Conservation (phyloP, 1,140 invertebrate species). For the Prorops nasuta region DNA sequence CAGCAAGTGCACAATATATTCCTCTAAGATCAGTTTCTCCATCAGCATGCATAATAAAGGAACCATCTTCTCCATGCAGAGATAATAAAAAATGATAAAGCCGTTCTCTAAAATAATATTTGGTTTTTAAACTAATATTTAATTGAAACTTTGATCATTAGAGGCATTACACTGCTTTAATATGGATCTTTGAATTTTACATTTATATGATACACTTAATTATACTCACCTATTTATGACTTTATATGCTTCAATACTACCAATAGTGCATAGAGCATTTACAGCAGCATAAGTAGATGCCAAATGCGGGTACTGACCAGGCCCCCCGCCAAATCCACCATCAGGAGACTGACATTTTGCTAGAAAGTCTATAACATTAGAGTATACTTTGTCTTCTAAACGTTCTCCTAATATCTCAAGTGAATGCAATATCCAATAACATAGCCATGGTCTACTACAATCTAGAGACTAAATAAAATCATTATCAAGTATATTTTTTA, state of each 20-base stretch:
- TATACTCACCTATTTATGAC: conserved; percentile 75
- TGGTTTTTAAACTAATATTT: conserved; percentile 4
- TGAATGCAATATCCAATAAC: conserved; percentile 93
- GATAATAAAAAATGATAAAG: conserved; percentile 77
- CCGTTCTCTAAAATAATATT: conserved; percentile 55
- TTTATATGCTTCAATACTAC: conserved; percentile 81
- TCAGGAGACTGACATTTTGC: conserved; percentile 72
- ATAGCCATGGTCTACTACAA: conserved; percentile 91
- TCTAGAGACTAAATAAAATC: conserved; percentile 70
- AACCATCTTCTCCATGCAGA: conserved; percentile 80
- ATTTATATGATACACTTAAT: not conserved
- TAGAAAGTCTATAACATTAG: conserved; percentile 69
- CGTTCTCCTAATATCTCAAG: conserved; percentile 77
- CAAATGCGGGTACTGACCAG: conserved; percentile 86
- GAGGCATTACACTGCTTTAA: no score
- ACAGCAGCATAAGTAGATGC: conserved; percentile 97
- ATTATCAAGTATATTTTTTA: conserved; percentile 12
- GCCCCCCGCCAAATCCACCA: conserved; percentile 94
- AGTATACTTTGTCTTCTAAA: conserved; percentile 67
- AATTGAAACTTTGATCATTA: no score
- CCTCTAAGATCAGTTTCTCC: conserved; percentile 97
- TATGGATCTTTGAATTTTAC: conserved; percentile 1
- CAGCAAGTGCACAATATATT: conserved; percentile 90
- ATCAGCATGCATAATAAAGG: conserved; percentile 86
- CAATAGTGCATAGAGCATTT: conserved; percentile 86